phyloP scores from a whole-genome alignment of 2,113 vertebrate genomes.

The Butorides virescens region DNA sequence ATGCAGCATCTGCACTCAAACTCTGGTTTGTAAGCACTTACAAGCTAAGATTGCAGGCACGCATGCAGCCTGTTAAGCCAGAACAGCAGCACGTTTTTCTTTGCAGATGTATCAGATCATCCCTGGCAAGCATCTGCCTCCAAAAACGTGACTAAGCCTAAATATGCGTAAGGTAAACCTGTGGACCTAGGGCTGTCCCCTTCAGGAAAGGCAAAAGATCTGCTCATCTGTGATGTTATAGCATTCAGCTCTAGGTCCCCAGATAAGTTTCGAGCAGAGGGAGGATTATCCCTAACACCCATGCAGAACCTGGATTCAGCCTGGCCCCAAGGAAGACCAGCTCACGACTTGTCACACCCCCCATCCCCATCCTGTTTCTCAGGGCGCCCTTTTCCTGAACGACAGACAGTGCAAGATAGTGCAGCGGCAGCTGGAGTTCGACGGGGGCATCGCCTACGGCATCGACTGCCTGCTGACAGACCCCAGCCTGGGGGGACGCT shows the following conservation, averaged over 20 bases:
- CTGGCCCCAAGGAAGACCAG: background rate
- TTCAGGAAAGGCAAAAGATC: background rate
- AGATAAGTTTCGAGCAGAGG: background rate
- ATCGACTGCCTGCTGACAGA: conserved; percentile 89
- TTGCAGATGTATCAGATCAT: background rate
- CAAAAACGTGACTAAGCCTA: background rate
- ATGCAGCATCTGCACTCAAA: background rate
- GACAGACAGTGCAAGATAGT: conserved; percentile 78
- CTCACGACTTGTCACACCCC: background rate
- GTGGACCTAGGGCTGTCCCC: background rate
- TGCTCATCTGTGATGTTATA: background rate
- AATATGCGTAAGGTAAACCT: background rate
- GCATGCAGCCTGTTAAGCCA: background rate
- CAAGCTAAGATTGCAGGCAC: background rate
- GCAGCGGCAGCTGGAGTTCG: conserved; percentile 84
- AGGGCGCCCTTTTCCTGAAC: conserved; percentile 88
- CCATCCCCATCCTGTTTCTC: background rate
- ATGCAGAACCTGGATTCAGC: background rate
- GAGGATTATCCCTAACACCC: background rate
- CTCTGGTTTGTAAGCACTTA: background rate
- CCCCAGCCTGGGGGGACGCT: conserved; percentile 87
- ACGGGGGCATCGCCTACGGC: conserved; percentile 83
- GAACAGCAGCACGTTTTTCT: rapidly evolving
- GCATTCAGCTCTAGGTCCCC: background rate
- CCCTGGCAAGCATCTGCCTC: background rate